These are phyloP conservation scores for Cephus pygmeus DNA, from an alignment of 2,888 invertebrate species.

Conservation along the genomic window DNA sequence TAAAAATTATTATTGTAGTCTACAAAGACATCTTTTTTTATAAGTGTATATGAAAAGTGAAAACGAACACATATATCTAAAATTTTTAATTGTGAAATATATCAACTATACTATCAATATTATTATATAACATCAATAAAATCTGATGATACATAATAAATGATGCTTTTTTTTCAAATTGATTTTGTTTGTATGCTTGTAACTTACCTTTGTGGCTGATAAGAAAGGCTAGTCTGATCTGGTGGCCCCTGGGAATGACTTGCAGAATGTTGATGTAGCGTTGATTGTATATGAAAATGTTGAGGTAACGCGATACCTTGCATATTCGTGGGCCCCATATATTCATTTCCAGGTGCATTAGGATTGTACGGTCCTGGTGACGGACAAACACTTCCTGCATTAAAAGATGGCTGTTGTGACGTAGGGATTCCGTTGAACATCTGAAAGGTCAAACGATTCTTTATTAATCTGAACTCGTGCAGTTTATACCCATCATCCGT, in stretches of 20 bases:
- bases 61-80: no score
- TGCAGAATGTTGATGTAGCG: constrained; percentile 46
- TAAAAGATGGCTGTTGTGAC: constrained; percentile 46
- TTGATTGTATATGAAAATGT: constrained; percentile 55
- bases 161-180: no score
- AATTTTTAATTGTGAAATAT: no score
- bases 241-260: constrained; percentile 20
- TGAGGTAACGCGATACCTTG: constrained; percentile 54
- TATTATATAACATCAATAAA: no score
- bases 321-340: constrained; percentile 49
- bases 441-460: constrained; percentile 28
- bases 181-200: not conserved
- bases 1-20: no score
- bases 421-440: constrained; percentile 58
- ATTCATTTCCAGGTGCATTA: constrained; percentile 46
- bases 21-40: no score
- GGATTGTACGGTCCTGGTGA: constrained; percentile 50
- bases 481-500: no score
- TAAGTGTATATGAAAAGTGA: no score
- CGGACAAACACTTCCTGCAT: constrained; percentile 32
- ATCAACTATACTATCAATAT: no score
- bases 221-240: constrained; percentile 52
- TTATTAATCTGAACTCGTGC: no score
- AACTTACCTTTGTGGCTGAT: constrained; percentile 51
- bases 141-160: no score